Base-by-base conservation (phyloP, 2,888 invertebrate species). In the Spilarctia lutea region DNA sequence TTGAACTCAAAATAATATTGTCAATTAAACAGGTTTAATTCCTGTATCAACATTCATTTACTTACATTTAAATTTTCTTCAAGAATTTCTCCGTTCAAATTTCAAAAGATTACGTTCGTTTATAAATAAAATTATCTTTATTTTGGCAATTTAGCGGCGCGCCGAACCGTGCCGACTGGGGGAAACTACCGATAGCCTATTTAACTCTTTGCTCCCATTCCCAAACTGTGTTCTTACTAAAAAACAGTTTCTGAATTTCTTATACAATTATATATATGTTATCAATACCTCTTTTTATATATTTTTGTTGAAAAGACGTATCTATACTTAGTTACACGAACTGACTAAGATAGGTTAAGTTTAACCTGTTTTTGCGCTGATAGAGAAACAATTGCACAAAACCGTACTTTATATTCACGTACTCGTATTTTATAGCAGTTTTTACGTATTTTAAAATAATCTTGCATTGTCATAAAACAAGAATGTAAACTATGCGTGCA, bases 111-210 rank as follows among this genome's bases (percentile, higher is more conserved):
- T 71, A 71, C 18, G 52, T 71, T 65, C 35, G 18, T 52, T 65
- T 65, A 65, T 71, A 65, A 71, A 71, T 71, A 65, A 71, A 65
- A 65, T 71, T 71, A 65, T 65, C 65, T 48, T 71, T 71, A 52
- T 71, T 71, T 71, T 39, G 65, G 48, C 45, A 39, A 60, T 56
- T 27, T 39, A 70, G 35, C 60, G 60, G 45, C 13, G 63, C 63
- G 45, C 33, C 63, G 39, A 30, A 20, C 65, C 20, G 63, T 24
- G 52, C 45, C 63, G 65, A 24, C 35, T 30, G 39, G 45, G 30
- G 35, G 63, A 65, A 45, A 27, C 71, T 42, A 20, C 13, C 42
- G 45, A 71, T 65, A 65, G 30, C 63, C 71, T 52, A 68, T 52
- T 71, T 71, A 71, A 71, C 35, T 45, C 42, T 65, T 11, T 60